phyloP scores from a whole-genome alignment of 2,797 vertebrate genomes.

The Paguma larvata region DNA sequence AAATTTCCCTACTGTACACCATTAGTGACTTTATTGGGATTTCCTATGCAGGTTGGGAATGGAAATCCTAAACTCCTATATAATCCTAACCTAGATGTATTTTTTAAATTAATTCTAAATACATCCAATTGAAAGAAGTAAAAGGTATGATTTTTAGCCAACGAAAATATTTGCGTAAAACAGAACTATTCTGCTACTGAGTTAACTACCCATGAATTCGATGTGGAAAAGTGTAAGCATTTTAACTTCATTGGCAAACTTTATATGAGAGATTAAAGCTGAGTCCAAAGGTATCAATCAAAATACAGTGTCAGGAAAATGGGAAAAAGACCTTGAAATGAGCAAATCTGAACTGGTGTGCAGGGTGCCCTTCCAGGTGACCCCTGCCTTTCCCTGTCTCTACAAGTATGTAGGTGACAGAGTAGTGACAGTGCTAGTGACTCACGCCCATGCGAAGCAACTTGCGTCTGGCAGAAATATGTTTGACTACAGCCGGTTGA shows the following conservation, averaged over 20 bases:
- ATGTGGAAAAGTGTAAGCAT: background rate
- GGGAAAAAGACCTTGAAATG: background rate
- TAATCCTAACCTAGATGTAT: background rate
- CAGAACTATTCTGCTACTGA: background rate
- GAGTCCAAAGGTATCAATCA: background rate
- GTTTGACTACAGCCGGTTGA: background rate
- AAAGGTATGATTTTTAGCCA: background rate
- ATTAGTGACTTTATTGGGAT: background rate
- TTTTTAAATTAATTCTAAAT: background rate
- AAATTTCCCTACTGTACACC: background rate
- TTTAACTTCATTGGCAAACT: background rate
- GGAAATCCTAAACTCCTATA: background rate
- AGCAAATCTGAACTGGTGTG: background rate
- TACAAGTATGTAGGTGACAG: rapidly evolving
- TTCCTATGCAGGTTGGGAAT: background rate
- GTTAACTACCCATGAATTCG: background rate
- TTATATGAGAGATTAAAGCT: background rate
- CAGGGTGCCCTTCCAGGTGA: no score
- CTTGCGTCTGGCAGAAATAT: background rate
- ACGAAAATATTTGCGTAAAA: background rate
- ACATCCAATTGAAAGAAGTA: background rate
- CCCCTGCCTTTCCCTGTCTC: background rate
- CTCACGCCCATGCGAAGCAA: background rate
- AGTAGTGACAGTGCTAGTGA: rapidly evolving
- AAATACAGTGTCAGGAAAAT: background rate